Evolutionary conservation across 2,113 vertebrate species (phyloP).

Genomic region (Chlamydotis undulata): DNA sequence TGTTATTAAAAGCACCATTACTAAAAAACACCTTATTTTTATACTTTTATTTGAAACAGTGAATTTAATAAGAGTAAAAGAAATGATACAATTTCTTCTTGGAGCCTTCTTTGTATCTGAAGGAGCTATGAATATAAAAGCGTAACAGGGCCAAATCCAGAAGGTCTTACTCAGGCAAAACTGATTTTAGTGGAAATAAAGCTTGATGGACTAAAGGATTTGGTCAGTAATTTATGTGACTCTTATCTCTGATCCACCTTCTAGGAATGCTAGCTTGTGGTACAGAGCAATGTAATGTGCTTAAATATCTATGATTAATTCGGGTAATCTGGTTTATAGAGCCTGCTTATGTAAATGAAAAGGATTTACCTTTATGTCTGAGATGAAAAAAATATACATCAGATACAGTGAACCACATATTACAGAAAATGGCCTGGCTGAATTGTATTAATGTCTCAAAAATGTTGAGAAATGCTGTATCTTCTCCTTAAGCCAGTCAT

Average conservation of each 20-base stretch:
- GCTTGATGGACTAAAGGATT: constrained; percentile 63
- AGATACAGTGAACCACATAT: constrained; percentile 52
- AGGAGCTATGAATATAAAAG: constrained; percentile 52
- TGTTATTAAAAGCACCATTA: constrained; percentile 8
- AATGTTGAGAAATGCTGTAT: constrained; percentile 50
- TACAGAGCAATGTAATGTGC: constrained; percentile 59
- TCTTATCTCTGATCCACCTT: constrained; percentile 64
- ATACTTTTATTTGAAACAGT: not conserved
- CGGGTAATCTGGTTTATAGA: constrained; percentile 65
- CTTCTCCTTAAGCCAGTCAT: constrained; percentile 62
- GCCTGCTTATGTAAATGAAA: constrained; percentile 57
- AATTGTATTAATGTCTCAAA: constrained; percentile 61
- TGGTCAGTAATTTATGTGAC: constrained; percentile 55
- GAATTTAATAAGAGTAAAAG: not conserved
- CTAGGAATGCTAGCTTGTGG: constrained; percentile 53
- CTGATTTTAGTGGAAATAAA: constrained; percentile 67
- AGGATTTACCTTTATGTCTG: constrained; percentile 71
- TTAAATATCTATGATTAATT: constrained; percentile 69
- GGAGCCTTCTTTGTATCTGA: not conserved
- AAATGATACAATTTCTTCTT: not conserved
- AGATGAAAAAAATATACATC: constrained; percentile 71
- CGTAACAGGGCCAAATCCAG: constrained; percentile 15
- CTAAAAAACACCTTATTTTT: not conserved
- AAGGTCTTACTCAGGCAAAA: constrained; percentile 40
- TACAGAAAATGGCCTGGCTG: constrained; percentile 57